Percentiles rank a stretch among this genome's conserved stretches.
Conservation (phyloP, 2,888 invertebrate genomes). For the Polyommatus icarus region DNA sequence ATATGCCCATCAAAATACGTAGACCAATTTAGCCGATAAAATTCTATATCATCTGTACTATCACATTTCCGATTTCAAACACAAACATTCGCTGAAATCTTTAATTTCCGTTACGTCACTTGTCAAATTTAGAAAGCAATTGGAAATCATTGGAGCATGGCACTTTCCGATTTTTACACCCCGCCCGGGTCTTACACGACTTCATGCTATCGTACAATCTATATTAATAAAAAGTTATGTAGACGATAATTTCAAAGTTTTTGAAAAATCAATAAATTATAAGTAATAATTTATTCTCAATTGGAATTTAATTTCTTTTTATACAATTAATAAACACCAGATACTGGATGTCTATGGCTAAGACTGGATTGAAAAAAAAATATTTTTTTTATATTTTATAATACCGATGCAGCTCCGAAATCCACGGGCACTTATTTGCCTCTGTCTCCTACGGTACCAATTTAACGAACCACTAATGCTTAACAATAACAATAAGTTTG, state of each 20-base stretch:
- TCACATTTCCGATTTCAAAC: slow-evolving; percentile 40
- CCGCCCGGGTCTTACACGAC: slow-evolving; percentile 31
- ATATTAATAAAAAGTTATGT: slow-evolving; percentile 11
- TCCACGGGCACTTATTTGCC: no score
- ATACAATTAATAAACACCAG: not conserved
- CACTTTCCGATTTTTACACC: slow-evolving; percentile 44
- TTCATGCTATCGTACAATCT: slow-evolving; percentile 32
- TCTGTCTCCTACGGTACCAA: not conserved
- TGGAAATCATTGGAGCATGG: slow-evolving; percentile 69
- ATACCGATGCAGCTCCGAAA: no score
- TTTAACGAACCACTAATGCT: not conserved
- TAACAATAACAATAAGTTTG: not conserved
- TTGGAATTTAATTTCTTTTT: not conserved
- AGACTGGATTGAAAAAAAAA: no score
- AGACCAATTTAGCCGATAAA: slow-evolving; percentile 29
- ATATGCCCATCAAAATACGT: not conserved
- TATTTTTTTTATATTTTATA: no score
- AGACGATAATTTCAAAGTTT: slow-evolving; percentile 4
- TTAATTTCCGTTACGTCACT: slow-evolving; percentile 80
- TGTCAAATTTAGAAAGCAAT: slow-evolving; percentile 73
- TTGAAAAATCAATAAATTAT: not conserved
- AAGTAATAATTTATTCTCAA: not conserved
- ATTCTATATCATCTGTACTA: slow-evolving; percentile 9
- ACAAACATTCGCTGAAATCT: slow-evolving; percentile 55
- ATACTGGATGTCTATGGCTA: no score